Conservation (phyloP, 2,888 invertebrate species). For the Physocephala rufipes region DNA sequence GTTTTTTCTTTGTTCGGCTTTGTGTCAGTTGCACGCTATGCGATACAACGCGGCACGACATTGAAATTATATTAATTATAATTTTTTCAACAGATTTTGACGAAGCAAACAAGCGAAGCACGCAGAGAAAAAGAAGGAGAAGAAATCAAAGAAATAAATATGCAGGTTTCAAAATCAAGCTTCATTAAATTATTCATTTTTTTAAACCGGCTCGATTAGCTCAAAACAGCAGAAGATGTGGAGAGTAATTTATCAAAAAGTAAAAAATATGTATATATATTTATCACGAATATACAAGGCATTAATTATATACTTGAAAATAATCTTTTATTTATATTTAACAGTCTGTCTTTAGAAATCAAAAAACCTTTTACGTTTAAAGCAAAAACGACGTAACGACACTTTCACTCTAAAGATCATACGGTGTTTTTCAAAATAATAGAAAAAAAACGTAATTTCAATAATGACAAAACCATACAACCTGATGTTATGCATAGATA, state of each 20-base stretch:
- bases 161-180: too few relatives aligned
- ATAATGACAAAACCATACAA: background rate
- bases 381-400: slow-evolving; percentile 29
- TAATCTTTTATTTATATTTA: background rate
- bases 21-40: background rate
- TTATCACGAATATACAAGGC: too few relatives aligned
- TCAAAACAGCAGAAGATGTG: too few relatives aligned
- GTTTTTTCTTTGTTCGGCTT: too few relatives aligned
- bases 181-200: too few relatives aligned
- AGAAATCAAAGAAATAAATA: background rate
- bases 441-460: slow-evolving; percentile 11
- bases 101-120: background rate
- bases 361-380: background rate
- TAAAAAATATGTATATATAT: too few relatives aligned
- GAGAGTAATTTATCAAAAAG: too few relatives aligned
- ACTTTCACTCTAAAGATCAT: slow-evolving; percentile 50
- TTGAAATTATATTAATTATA: slow-evolving; percentile 5
- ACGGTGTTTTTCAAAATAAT: slow-evolving; percentile 30
- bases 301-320: too few relatives aligned
- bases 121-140: background rate
- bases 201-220: too few relatives aligned
- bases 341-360: background rate
- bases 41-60: background rate
- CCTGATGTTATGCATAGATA: background rate
- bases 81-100: background rate